Conservation (phyloP, 2,113 vertebrate genomes). For the Fulica atra region DNA sequence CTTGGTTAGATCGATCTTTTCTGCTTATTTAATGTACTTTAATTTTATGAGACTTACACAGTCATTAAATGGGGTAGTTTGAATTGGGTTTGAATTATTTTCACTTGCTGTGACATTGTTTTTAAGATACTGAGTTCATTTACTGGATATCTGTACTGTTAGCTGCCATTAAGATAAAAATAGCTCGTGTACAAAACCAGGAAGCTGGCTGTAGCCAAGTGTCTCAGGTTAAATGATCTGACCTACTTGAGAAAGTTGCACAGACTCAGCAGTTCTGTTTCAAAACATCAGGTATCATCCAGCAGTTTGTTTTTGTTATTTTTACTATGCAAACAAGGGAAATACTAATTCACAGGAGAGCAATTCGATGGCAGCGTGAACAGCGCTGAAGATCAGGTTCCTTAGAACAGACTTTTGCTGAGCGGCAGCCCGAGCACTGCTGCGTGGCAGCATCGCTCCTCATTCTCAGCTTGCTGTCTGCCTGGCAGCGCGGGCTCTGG, state of each 20-base stretch:
- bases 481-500: fast-evolving
- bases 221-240: not conserved
- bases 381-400: not conserved
- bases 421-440: not conserved
- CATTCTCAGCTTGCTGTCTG: not conserved
- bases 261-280: not conserved
- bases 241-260: not conserved
- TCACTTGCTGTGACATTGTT: not conserved
- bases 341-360: not conserved
- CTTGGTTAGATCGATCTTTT: conserved; percentile 1
- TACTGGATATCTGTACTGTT: not conserved
- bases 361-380: not conserved
- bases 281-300: not conserved
- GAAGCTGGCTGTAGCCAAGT: not conserved
- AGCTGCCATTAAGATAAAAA: not conserved
- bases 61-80: not conserved
- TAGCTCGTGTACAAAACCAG: not conserved
- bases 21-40: conserved; percentile 24
- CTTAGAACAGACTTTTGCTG: not conserved
- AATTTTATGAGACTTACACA: conserved; percentile 12
- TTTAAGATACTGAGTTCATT: not conserved
- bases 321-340: not conserved
- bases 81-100: conserved; percentile 33
- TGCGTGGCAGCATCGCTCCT: not conserved
- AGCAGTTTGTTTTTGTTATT: not conserved